Base-by-base conservation (phyloP, 53 echinoderm and acorn worm species). In the Echinarachnius parma region DNA sequence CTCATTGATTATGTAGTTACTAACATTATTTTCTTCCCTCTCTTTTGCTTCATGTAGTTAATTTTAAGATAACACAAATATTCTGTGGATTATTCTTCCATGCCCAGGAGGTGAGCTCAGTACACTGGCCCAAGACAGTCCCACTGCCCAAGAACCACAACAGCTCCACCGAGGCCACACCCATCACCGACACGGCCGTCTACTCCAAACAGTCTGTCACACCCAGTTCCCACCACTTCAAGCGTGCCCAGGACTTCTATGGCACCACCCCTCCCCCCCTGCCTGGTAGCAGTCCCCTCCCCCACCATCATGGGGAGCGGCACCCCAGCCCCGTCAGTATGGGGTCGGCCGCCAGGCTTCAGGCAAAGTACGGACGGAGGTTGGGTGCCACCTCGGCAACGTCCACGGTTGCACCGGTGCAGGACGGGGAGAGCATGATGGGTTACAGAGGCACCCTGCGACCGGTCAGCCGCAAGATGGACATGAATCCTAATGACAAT, bases 241-340 rank as follows among this genome's bases (percentile, higher is more conserved):
- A 82, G 34, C 84, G 84, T 36, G 81, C 96, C 0, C 82, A 91
- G 74, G 77, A 80, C 44, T 87, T 91, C 75, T 81, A 93, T 20
- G 50, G 70, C 1, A n/a, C 45, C 42, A 34, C 76, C 4, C 52
- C 52, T 4, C 4, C 52, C 11, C 52, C 53, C 18, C 28, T 39
- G 23, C 34, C 33, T 9, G 20, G 27, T 0, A 46, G 48, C 29
- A n/a, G n/a, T n/a, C n/a, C n/a, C n/a, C n/a, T n/a, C n/a, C n/a
- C n/a, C n/a, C n/a, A n/a, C n/a, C n/a, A n/a, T 25, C 8, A n/a
- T n/a, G n/a, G 29, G 2, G 31, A 59, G 27, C 33, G 31, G 1
- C 60, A 59, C 21, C 22, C 48, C 5, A 59, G 60, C 23, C 59
- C 59, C 5, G 23, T 19, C 31, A 59, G 28, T 31, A 59, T 75